Evolutionary conservation across 2,888 invertebrate species (phyloP).

Genomic region (Penaeus monodon): DNA sequence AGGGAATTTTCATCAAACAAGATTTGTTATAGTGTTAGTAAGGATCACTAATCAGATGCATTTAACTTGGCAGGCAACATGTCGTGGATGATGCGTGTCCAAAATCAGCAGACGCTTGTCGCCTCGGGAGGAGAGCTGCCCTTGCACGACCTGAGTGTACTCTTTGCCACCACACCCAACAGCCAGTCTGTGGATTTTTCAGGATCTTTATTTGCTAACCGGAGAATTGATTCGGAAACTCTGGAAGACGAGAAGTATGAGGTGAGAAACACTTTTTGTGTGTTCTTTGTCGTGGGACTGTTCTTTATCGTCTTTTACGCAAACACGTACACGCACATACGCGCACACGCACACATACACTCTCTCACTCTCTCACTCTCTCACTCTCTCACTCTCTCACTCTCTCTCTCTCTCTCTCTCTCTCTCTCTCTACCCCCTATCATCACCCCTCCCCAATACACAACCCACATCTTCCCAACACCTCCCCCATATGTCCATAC

Average conservation of each 20-base stretch:
- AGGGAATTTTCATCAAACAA: too few relatives aligned
- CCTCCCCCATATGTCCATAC: too few relatives aligned
- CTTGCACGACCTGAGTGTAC: slow-evolving; percentile 35
- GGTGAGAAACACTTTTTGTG: neutral
- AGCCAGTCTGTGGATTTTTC: neutral
- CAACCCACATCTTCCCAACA: too few relatives aligned
- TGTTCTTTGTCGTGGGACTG: too few relatives aligned
- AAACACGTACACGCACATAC: too few relatives aligned
- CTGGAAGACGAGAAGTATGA: slow-evolving; percentile 43
- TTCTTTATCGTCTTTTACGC: too few relatives aligned
- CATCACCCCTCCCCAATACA: too few relatives aligned
- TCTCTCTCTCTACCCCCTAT: too few relatives aligned
- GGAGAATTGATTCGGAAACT: slow-evolving; percentile 21
- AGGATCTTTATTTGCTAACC: neutral
- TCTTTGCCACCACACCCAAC: slow-evolving; percentile 28
- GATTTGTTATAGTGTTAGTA: neutral
- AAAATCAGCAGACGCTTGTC: slow-evolving; percentile 75
- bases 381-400: too few relatives aligned
- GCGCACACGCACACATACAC: too few relatives aligned
- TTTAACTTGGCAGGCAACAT: slow-evolving; percentile 76
- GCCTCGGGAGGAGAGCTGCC: slow-evolving; percentile 26
- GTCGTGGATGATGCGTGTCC: slow-evolving; percentile 92
- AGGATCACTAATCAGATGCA: neutral
- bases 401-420: too few relatives aligned
- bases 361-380: too few relatives aligned